phyloP scores from a whole-genome alignment of 1,140 invertebrate species.

The Drosophila quadrilineata region DNA sequence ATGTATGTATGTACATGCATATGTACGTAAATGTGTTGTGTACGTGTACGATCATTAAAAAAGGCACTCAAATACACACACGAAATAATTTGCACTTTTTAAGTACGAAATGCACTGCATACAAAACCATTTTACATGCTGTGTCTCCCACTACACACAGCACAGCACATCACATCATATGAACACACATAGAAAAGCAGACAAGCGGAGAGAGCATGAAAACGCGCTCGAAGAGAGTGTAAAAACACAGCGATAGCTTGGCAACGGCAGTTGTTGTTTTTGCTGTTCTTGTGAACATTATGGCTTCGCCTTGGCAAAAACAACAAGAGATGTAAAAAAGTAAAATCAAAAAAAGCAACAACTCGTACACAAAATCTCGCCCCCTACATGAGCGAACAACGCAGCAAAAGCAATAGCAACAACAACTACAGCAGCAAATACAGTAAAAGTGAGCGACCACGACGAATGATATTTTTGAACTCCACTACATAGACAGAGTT shows the following conservation, averaged over 20 bases:
- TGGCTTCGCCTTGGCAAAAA: slow-evolving; percentile 60
- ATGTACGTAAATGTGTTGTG: not conserved
- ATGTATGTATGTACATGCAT: not conserved
- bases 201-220: slow-evolving; percentile 7
- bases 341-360: too few species aligned
- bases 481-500: slow-evolving; percentile 66
- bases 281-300: slow-evolving; percentile 58
- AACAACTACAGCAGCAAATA: slow-evolving; percentile 22
- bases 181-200: slow-evolving; percentile 27
- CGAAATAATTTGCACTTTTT: slow-evolving; percentile 68
- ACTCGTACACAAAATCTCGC: slow-evolving; percentile 47
- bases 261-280: slow-evolving; percentile 60
- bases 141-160: slow-evolving; percentile 18
- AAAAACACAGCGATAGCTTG: slow-evolving; percentile 31
- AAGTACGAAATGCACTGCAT: slow-evolving; percentile 64
- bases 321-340: too few species aligned
- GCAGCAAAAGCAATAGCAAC: slow-evolving; percentile 2
- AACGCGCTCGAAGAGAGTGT: slow-evolving; percentile 8
- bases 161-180: not conserved
- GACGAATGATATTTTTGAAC: slow-evolving; percentile 68
- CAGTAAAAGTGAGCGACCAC: slow-evolving; percentile 16
- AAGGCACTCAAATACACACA: slow-evolving; percentile 37
- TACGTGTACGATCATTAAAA: slow-evolving; percentile 58
- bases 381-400: slow-evolving; percentile 37
- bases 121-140: slow-evolving; percentile 46